phyloP scores from a whole-genome alignment of 2,888 invertebrate genomes.

The Callyntrura guangdongensis region DNA sequence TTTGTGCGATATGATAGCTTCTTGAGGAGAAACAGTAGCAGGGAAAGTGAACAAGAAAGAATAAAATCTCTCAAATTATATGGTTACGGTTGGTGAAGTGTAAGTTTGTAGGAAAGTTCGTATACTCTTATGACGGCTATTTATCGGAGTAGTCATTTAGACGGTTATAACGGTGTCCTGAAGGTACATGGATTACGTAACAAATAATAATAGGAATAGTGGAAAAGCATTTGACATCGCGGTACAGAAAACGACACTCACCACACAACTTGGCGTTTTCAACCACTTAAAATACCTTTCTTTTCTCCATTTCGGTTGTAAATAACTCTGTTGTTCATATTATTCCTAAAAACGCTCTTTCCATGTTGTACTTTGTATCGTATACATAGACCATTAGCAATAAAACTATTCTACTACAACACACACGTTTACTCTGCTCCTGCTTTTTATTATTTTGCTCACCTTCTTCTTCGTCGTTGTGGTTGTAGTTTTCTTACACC shows the following conservation, averaged over 20 bases:
- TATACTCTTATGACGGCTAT: neutral
- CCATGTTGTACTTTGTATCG: neutral
- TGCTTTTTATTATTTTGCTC: constrained; percentile 50
- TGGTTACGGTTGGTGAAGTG: neutral
- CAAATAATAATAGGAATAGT: constrained; percentile 11
- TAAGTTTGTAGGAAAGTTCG: neutral
- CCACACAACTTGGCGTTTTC: constrained; percentile 33
- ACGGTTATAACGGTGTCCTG: no score
- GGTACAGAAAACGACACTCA: constrained; percentile 12
- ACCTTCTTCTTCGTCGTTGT: no score
- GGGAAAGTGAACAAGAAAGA: neutral
- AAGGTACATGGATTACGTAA: neutral
- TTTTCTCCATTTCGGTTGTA: constrained; percentile 20
- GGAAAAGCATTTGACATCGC: constrained; percentile 1
- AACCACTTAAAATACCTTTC: constrained; percentile 50
- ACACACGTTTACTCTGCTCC: neutral
- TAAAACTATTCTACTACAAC: neutral
- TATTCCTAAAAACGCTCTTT: constrained; percentile 31
- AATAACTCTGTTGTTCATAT: constrained; percentile 44
- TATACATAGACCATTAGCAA: constrained; percentile 14
- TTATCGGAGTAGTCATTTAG: no score
- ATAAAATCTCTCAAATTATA: neutral
- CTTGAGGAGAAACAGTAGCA: neutral
- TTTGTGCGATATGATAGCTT: neutral
- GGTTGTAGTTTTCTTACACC: constrained; percentile 1